A percentile compares a stretch with the other conserved stretches of the same genome.
Evolutionary conservation across 2,888 invertebrate genomes (phyloP).

Genomic region (Melieria omissa): DNA sequence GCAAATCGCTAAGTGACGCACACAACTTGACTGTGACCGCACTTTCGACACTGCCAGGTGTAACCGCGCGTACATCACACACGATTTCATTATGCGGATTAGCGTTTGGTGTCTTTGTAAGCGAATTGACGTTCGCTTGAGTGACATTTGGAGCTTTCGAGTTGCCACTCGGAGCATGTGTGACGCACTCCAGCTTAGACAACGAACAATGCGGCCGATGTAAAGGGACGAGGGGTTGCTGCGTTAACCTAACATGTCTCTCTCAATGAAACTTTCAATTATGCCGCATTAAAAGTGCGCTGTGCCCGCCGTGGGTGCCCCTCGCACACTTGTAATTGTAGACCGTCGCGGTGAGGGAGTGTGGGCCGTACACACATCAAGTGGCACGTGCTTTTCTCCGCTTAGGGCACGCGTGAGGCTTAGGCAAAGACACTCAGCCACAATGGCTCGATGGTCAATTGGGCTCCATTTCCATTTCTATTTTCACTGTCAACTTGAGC

Average conservation of each 20-base stretch:
- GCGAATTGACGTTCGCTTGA: constrained; percentile 18
- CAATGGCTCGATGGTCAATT: background rate
- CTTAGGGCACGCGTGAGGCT: too few relatives aligned
- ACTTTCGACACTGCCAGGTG: background rate
- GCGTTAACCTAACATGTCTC: background rate
- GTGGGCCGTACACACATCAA: background rate
- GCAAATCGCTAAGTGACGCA: background rate
- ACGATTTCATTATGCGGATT: background rate
- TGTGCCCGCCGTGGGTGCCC: background rate
- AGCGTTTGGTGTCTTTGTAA: background rate
- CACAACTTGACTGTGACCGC: background rate
- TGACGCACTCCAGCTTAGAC: background rate
- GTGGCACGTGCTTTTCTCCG: constrained; percentile 8
- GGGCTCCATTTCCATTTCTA: constrained; percentile 12
- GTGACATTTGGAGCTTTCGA: constrained; percentile 27
- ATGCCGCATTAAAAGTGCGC: constrained; percentile 11
- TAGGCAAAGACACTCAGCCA: too few relatives aligned
- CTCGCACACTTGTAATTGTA: background rate
- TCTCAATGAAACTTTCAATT: constrained; percentile 17
- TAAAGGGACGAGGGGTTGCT: too few relatives aligned
- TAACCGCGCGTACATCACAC: background rate
- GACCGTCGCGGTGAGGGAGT: background rate
- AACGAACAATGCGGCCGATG: too few relatives aligned
- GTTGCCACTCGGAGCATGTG: constrained; percentile 5
- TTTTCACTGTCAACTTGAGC: background rate